Base-by-base conservation (phyloP, 1,140 invertebrate species). In the Temnothorax curvispinosus region DNA sequence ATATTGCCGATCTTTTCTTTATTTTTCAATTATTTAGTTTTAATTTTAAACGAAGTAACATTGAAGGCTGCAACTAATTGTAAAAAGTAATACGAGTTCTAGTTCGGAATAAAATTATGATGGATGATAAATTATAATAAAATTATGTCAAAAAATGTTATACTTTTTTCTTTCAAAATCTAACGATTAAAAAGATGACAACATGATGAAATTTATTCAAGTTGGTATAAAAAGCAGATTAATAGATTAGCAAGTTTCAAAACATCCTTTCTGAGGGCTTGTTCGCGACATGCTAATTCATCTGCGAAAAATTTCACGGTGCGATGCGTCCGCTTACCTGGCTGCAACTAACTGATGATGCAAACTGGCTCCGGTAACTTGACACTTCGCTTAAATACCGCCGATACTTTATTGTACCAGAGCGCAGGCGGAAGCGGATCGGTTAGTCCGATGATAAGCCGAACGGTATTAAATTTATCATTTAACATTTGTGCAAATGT, bases 401-500 rank as follows among this genome's bases (percentile, higher is more conserved):
- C 11, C 38, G n/a, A 2, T 35, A 74, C 47, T 38, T 71, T 47
- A 58, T 75, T 56, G 47, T 18, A 15, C 5, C 18, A 21, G 15
- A 27, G 3, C 47, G 8, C 9, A 21, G 11, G 2, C 3, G 27
- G 13, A 8, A 56, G 9, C 18, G 11, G 4, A 21, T 74, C 2
- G 18, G 3, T 2, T 13, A 65, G 3, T 35, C 7, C n/a, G 1
- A 21, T 2, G 27, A 32, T 3, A 84, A 78, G 0, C 41, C 11
- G 38, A 80, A 86, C 60, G 2, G 27, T 65, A 65, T 13, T 9
- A 41, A 65, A 76, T 85, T 69, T 74, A 44, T 58, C 69, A 21
- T 47, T 65, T n/a, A 65, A 44, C 50, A 84, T 35, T 67, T 80
- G 80, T 64, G 21, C 71, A 78, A 91, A 85, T 86, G 74, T 91